phyloP scores from a whole-genome alignment of 2,797 vertebrate genomes.

The Gymnopithys bicolor region DNA sequence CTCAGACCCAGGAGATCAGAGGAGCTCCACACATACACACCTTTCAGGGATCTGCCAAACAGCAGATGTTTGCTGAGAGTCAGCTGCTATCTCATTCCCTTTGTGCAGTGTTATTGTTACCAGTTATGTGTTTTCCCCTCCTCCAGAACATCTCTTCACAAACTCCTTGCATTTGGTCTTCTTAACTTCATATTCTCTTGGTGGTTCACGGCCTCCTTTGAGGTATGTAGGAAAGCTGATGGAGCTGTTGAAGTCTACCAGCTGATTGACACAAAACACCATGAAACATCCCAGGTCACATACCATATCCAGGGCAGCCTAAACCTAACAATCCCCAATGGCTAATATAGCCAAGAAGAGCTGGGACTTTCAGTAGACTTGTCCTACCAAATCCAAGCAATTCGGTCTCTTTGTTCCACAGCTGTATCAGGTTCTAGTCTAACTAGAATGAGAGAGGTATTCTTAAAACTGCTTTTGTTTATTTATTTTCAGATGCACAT shows the following conservation, averaged over 20 bases:
- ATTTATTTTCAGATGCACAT: constrained; percentile 59
- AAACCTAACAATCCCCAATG: background rate
- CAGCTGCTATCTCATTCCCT: background rate
- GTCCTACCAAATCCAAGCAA: background rate
- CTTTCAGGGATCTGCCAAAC: background rate
- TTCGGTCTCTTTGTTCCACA: constrained; percentile 14
- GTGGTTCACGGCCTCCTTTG: background rate
- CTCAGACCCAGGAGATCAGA: background rate
- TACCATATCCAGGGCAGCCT: background rate
- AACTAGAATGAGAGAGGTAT: constrained; percentile 51
- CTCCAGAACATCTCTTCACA: background rate
- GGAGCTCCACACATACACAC: background rate
- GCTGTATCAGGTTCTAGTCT: constrained; percentile 29
- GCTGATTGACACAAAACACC: background rate
- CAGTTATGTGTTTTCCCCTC: background rate
- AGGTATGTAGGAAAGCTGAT: background rate
- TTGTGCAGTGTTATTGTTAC: background rate
- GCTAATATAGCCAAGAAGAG: background rate
- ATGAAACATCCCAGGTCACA: background rate
- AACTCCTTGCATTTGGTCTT: background rate
- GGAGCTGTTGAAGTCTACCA: background rate
- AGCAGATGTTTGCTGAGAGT: background rate
- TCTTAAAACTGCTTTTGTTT: constrained; percentile 49
- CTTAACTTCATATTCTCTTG: background rate
- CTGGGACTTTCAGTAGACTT: background rate